Percentiles rank a stretch among this genome's conserved stretches.
phyloP scores from a whole-genome alignment of 2,113 vertebrate species.

The crab-eating macaque (Macaca fascicularis) region T2T-MFA8v1.1 NC_088377.1:88721001-88721500 shows the following conservation, averaged over 20 bases:
- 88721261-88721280: conserved; percentile 77
- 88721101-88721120: conserved; percentile 43
- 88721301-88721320: conserved; percentile 75
- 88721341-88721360: conserved; percentile 9
- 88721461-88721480: background rate
- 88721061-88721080: conserved; percentile 49
- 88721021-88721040: conserved; percentile 55
- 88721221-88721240: conserved; percentile 78
- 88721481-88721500: background rate
- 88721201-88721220: conserved; percentile 79
- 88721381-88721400: conserved; percentile 13
- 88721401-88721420: background rate
- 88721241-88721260: conserved; percentile 78
- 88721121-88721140: conserved; percentile 71
- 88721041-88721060: conserved; percentile 70
- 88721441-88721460: background rate
- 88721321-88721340: conserved; percentile 65
- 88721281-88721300: conserved; percentile 80
- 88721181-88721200: conserved; percentile 77
- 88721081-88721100: conserved; percentile 64
- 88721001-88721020: conserved; percentile 63
- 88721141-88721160: conserved; percentile 76
- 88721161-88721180: conserved; percentile 76
- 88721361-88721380: conserved; percentile 52
- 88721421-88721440: background rate